Conservation (phyloP, 2,888 invertebrate species). For the Diaprepes abbreviatus region DNA sequence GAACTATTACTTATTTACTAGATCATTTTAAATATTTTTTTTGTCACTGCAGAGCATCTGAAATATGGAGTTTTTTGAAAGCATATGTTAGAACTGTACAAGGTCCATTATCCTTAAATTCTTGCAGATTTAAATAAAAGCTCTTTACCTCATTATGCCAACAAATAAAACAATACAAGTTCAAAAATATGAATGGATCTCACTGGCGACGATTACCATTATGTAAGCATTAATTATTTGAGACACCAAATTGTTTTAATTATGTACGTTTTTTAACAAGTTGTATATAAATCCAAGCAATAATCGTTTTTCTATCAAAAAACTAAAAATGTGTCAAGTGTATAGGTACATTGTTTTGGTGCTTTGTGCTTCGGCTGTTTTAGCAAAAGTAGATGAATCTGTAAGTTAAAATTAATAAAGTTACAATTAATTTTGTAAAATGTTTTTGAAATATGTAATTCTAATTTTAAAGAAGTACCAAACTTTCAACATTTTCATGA, state of each 20-base stretch:
- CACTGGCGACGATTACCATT: constrained; percentile 11
- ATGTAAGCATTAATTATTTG: constrained; percentile 16
- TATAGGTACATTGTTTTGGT: constrained; percentile 14
- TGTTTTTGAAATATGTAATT: too few relatives aligned
- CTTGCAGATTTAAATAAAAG: constrained; percentile 3
- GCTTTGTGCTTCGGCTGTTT: constrained; percentile 6
- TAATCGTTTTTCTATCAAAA: background rate
- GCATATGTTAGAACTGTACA: too few relatives aligned
- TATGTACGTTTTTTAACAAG: background rate
- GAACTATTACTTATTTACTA: too few relatives aligned
- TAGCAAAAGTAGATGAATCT: constrained; percentile 32
- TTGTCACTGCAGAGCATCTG: too few relatives aligned
- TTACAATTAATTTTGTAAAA: too few relatives aligned
- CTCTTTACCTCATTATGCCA: background rate
- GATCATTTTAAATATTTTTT: too few relatives aligned
- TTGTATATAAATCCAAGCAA: constrained; percentile 6
- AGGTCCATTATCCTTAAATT: too few relatives aligned
- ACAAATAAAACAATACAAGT: constrained; percentile 5
- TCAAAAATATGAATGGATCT: constrained; percentile 22
- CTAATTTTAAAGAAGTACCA: too few relatives aligned
- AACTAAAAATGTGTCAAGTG: constrained; percentile 9
- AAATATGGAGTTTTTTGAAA: too few relatives aligned
- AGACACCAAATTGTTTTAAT: constrained; percentile 11
- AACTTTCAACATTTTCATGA: too few relatives aligned
- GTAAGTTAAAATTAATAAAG: too few relatives aligned